phyloP scores from a whole-genome alignment of 1,140 invertebrate species.

The Solenopsis invicta region DNA sequence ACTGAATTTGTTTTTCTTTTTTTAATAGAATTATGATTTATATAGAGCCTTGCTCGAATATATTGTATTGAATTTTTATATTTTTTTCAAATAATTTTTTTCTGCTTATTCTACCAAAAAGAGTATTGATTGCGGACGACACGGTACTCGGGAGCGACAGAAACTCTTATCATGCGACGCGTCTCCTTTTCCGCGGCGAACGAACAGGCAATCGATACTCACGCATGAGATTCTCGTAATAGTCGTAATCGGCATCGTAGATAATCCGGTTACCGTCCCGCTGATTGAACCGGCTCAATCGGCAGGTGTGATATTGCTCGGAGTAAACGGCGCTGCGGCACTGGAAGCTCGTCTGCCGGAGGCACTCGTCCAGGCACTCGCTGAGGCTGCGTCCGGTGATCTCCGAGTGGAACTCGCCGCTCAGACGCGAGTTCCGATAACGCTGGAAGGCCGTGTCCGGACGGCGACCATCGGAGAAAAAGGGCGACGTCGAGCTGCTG shows the following conservation, averaged over 20 bases:
- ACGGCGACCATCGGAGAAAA: conserved; percentile 92
- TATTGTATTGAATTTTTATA: too few relatives aligned
- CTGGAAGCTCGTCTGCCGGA: conserved; percentile 95
- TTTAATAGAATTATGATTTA: too few relatives aligned
- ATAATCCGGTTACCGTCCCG: conserved; percentile 95
- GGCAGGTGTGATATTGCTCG: conserved; percentile 93
- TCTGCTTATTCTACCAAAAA: too few relatives aligned
- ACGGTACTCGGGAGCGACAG: not conserved
- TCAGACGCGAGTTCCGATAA: conserved; percentile 94
- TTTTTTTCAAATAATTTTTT: too few relatives aligned
- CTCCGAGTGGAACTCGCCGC: conserved; percentile 95
- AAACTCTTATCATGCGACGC: not conserved
- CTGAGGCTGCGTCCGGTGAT: conserved; percentile 94
- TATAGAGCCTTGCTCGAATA: too few relatives aligned
- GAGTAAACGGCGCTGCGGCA: conserved; percentile 96
- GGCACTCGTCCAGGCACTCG: conserved; percentile 95
- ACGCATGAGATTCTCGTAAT: conserved; percentile 97
- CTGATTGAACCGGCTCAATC: conserved; percentile 94
- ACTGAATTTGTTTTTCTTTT: too few relatives aligned
- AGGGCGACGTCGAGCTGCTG: conserved; percentile 92
- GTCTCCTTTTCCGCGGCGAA: not conserved
- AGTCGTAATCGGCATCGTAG: conserved; percentile 96
- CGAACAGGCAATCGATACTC: conserved; percentile 85
- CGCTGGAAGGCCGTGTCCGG: conserved; percentile 96
- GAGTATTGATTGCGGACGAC: not conserved